These are phyloP conservation scores for Gari tellinella DNA, from an alignment of 2,888 invertebrate species.

Conservation along the genomic window DNA sequence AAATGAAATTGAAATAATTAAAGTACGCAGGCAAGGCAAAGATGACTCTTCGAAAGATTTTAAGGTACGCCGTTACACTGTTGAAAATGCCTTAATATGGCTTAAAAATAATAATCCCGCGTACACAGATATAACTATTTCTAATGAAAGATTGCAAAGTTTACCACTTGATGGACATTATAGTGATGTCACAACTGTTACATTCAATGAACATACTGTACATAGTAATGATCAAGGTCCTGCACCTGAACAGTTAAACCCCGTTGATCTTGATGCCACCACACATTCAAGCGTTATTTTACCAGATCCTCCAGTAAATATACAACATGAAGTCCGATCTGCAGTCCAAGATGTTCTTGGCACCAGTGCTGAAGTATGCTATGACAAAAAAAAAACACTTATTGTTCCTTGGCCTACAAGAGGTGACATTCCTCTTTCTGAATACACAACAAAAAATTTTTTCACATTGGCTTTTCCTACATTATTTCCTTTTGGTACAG, in stretches of 20 bases:
- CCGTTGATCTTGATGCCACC: slow-evolving; percentile 21
- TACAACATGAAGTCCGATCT: neutral
- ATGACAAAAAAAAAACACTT: neutral
- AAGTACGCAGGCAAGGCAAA: slow-evolving; percentile 40
- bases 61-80: slow-evolving; percentile 32
- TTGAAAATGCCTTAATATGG: slow-evolving; percentile 53
- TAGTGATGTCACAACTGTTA: slow-evolving; percentile 19
- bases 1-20: slow-evolving; percentile 47
- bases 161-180: slow-evolving; percentile 41
- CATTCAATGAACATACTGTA: slow-evolving; percentile 5
- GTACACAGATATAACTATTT: slow-evolving; percentile 39
- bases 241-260: slow-evolving; percentile 35
- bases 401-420: slow-evolving; percentile 59
- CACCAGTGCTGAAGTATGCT: neutral
- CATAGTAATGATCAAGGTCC: slow-evolving; percentile 37
- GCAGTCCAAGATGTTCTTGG: neutral
- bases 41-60: slow-evolving; percentile 51
- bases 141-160: slow-evolving; percentile 24
- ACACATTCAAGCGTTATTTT: slow-evolving; percentile 8
- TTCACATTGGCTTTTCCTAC: slow-evolving; percentile 9
- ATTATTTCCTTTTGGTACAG: slow-evolving; percentile 7
- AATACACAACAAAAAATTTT: slow-evolving; percentile 3
- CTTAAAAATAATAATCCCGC: slow-evolving; percentile 50
- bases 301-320: neutral
- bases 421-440: slow-evolving; percentile 14